Conservation (phyloP, 1,140 invertebrate genomes). For the Dinoponera quadriceps region DNA sequence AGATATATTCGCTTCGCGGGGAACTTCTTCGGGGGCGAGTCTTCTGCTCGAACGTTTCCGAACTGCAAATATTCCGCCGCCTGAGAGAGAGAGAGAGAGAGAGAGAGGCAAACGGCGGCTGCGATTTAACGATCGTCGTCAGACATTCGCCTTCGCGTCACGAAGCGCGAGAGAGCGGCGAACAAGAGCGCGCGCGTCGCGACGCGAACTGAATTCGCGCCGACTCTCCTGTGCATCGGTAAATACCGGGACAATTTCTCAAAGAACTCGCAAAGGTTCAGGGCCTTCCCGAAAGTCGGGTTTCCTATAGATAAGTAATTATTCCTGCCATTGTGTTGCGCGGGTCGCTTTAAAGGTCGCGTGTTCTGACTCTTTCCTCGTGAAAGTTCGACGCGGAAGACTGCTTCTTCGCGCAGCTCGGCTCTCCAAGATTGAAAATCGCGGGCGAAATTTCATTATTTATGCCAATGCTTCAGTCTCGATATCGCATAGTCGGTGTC, state of each 20-base stretch:
- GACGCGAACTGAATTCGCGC: slow-evolving; percentile 22
- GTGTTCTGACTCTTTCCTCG: not conserved
- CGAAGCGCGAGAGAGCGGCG: slow-evolving; percentile 18
- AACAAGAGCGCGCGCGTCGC: slow-evolving; percentile 6
- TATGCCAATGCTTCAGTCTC: too few species aligned
- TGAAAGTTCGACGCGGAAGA: too few species aligned
- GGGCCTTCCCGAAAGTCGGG: not conserved
- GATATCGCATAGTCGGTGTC: too few species aligned
- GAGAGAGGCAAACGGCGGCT: slow-evolving; percentile 35
- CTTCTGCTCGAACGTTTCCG: slow-evolving; percentile 18
- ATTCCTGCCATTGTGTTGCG: not conserved
- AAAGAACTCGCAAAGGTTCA: not conserved
- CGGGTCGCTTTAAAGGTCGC: not conserved
- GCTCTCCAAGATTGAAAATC: too few species aligned
- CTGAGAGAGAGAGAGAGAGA: not conserved
- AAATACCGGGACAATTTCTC: slow-evolving; percentile 16
- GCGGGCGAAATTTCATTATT: too few species aligned
- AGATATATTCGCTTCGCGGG: slow-evolving; percentile 37
- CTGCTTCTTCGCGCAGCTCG: too few species aligned
- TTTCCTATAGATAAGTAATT: slow-evolving; percentile 16
- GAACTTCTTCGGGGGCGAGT: slow-evolving; percentile 19
- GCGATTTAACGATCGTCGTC: slow-evolving; percentile 54
- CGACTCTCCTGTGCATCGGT: not conserved
- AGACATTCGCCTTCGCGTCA: slow-evolving; percentile 38
- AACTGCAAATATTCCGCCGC: slow-evolving; percentile 46